Percentiles rank a stretch among this genome's conserved stretches.
Conservation (phyloP, 1,140 invertebrate genomes). For the Halesus radiatus region DNA sequence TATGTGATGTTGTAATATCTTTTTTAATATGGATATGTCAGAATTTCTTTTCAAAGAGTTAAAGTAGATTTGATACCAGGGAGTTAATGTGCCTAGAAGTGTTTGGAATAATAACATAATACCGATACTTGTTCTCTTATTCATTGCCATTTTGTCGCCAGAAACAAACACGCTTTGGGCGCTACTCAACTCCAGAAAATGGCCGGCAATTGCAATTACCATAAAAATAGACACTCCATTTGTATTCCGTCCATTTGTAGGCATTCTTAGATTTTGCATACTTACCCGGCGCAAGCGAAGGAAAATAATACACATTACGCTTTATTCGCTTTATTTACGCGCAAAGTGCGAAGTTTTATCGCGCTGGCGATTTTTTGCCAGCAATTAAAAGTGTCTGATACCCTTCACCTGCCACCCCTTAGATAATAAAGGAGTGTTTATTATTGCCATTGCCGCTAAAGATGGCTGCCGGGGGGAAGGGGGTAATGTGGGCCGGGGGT, state of each 20-base stretch:
- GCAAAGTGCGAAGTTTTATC: conserved; percentile 35
- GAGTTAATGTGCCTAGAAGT: no score
- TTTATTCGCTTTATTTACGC: conserved; percentile 34
- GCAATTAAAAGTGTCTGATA: conserved; percentile 39
- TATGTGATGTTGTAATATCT: no score
- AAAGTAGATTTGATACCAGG: no score
- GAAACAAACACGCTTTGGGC: not conserved
- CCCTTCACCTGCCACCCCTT: conserved; percentile 52
- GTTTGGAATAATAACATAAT: not conserved
- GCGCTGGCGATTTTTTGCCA: conserved; percentile 38
- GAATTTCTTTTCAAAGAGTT: no score
- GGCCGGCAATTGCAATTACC: not conserved
- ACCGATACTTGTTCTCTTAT: not conserved
- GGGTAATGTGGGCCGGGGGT: conserved; percentile 34
- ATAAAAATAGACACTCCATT: conserved; percentile 29
- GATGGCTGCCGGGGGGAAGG: conserved; percentile 51
- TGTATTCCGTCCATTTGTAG: conserved; percentile 24
- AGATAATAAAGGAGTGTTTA: conserved; percentile 58
- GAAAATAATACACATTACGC: conserved; percentile 32
- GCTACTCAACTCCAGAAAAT: not conserved
- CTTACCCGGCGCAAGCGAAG: not conserved
- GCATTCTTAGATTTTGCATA: conserved; percentile 41
- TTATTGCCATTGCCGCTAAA: conserved; percentile 56
- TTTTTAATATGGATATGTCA: no score
- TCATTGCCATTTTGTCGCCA: not conserved